Conservation (phyloP, 1,140 invertebrate species). For the Pectinophora gossypiella region DNA sequence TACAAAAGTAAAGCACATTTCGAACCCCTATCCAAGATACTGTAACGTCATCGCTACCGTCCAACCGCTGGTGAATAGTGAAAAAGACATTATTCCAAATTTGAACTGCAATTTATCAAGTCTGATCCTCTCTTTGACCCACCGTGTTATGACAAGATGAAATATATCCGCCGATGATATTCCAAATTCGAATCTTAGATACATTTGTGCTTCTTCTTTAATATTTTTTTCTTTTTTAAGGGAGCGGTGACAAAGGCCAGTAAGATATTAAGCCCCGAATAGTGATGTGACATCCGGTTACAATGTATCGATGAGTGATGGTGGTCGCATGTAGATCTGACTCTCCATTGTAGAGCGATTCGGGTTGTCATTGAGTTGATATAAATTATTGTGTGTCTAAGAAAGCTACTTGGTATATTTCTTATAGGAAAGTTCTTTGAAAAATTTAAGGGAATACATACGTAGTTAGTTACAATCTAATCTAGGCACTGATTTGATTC, state of each 20-base stretch:
- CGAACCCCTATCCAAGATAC: slow-evolving; percentile 32
- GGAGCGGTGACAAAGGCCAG: slow-evolving; percentile 34
- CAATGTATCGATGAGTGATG: slow-evolving; percentile 60
- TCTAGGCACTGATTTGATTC: no score
- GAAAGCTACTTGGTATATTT: no score
- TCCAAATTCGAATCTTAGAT: slow-evolving; percentile 58
- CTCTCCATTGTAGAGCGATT: slow-evolving; percentile 26
- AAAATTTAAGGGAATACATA: no score
- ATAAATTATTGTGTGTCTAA: no score
- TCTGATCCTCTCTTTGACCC: slow-evolving; percentile 60
- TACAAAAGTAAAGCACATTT: neutral
- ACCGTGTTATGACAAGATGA: slow-evolving; percentile 72
- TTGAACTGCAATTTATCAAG: slow-evolving; percentile 70
- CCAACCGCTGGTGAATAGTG: slow-evolving; percentile 52
- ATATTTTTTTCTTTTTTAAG: slow-evolving; percentile 38
- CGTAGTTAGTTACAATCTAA: neutral
- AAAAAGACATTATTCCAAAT: slow-evolving; percentile 74
- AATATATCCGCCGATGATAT: slow-evolving; percentile 67
- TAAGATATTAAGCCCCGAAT: slow-evolving; percentile 31
- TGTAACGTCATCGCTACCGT: slow-evolving; percentile 60
- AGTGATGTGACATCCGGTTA: slow-evolving; percentile 63
- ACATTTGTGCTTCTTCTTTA: slow-evolving; percentile 47
- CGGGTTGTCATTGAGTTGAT: no score
- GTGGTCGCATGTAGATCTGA: slow-evolving; percentile 31
- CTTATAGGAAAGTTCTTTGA: no score